These are phyloP conservation scores for Umimayanthus chanpuru DNA, from an alignment of 92 coral and sea anemone species.

Conservation along the genomic window DNA sequence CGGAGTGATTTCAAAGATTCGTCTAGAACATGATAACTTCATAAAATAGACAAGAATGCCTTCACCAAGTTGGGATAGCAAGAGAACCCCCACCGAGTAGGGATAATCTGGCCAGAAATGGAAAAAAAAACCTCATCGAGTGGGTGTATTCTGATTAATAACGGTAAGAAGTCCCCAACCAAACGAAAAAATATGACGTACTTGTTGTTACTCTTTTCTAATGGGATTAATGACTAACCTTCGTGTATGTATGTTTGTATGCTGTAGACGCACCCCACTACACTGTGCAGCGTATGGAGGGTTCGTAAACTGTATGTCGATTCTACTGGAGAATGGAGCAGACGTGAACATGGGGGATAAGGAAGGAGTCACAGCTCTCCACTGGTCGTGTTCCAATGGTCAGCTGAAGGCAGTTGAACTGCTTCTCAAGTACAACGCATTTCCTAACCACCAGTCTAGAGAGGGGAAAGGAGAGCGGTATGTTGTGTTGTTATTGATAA, in stretches of 20 bases:
- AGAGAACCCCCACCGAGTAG: too few relatives aligned
- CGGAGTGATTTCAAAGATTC: too few relatives aligned
- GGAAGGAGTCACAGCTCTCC: slow-evolving; percentile 81
- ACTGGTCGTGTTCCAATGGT: slow-evolving; percentile 89
- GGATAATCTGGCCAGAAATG: not conserved
- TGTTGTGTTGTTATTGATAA: not conserved
- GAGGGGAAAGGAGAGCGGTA: slow-evolving; percentile 74
- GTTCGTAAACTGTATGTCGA: slow-evolving; percentile 85
- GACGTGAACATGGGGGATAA: slow-evolving; percentile 79
- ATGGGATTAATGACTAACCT: too few relatives aligned
- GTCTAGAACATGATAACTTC: too few relatives aligned
- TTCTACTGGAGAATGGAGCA: slow-evolving; percentile 77
- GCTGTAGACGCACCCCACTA: slow-evolving; percentile 80
- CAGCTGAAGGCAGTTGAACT: slow-evolving; percentile 96
- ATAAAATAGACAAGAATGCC: too few relatives aligned
- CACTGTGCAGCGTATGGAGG: slow-evolving; percentile 98
- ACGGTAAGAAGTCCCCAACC: not conserved
- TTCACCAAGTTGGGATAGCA: too few relatives aligned
- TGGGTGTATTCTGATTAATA: not conserved
- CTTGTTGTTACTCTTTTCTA: not conserved
- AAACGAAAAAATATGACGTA: not conserved
- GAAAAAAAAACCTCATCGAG: not conserved
- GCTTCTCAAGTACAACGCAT: slow-evolving; percentile 74
- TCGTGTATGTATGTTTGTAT: not conserved
- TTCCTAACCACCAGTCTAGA: slow-evolving; percentile 70